These are phyloP conservation scores for Cordilura impudica DNA, from an alignment of 2,888 invertebrate genomes.

Conservation along the genomic window DNA sequence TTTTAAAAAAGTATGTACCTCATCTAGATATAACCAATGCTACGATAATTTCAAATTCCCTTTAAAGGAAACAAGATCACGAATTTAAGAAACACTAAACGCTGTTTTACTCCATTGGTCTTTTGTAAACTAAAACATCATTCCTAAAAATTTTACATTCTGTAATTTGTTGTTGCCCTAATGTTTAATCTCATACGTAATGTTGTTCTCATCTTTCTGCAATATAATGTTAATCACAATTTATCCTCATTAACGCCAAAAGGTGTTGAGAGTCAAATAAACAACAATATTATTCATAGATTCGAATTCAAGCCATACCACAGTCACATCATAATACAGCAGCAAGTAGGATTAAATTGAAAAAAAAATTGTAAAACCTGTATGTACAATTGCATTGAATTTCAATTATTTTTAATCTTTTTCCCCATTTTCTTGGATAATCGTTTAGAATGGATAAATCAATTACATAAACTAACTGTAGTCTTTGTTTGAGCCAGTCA, in stretches of 20 bases:
- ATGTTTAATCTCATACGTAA: no score
- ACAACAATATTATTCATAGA: conserved; percentile 22
- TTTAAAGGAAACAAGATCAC: no score
- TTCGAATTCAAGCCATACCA: neutral
- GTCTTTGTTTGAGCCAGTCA: neutral
- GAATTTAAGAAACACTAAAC: no score
- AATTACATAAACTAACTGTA: conserved; percentile 66
- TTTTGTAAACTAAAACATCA: no score
- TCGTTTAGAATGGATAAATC: conserved; percentile 63
- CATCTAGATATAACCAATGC: no score
- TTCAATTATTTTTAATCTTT: conserved; percentile 20
- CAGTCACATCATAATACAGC: neutral
- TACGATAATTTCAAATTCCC: no score
- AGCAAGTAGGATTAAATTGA: neutral
- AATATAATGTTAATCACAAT: conserved; percentile 37
- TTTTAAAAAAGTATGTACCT: no score
- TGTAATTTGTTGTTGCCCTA: no score
- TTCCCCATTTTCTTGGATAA: conserved; percentile 48
- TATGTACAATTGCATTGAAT: neutral
- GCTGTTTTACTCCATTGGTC: no score
- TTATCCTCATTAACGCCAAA: conserved; percentile 49
- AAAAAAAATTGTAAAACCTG: neutral
- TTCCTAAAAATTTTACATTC: no score
- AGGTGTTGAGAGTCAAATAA: conserved; percentile 47
- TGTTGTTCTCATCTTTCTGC: no score